Evolutionary conservation across 2,113 vertebrate genomes (phyloP), one percentile per base, ranked within the genome.

Genomic region (Pangasianodon hypophthalmus): DNA sequence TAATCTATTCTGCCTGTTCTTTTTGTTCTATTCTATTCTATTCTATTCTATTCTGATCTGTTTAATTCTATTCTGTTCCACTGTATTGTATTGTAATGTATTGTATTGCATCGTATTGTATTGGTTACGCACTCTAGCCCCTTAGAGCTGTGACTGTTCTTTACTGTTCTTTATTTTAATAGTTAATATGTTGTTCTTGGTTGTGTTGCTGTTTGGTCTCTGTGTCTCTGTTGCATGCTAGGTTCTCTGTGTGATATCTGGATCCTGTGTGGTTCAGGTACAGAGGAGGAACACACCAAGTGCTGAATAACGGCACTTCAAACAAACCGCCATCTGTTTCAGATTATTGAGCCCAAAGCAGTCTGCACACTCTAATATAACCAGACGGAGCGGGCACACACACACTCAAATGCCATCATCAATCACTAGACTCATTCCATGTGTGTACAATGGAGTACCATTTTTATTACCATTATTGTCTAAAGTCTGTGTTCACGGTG

Each of bases 241-340:
- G 85, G 89, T 52, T 84, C 88, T 89, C 90, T 94, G 94, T 56
- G 71, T 95, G 95, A 95, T 96, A 95, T 91, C 93, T 94, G 95
- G 90, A 87, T 93, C 94, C 95, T 95, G 95, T 95, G 94, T 92
- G 95, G 96, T 94, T 97, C 95, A 96, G 94, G 95, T 93, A 95
- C 92, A 95, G 92, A 94, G 95, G 91, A 92, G 94, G 93, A 94
- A 94, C 95, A 93, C 24, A 92, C 93, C 95, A 94, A 96, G 95
- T 96, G 94, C 96, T 92, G 93, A 94, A 93, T 95, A 95, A 96
- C 95, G 91, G 62, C 94, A 96, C 96, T 96, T 96, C 95, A 96
- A 97, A 97, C 95, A 94, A 91, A 41, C 91, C 92, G 90, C 90
- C 95, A 96, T 96, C 96, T 96, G 96, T 96, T 96, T 89, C 95